Base-by-base conservation (phyloP, 1,140 invertebrate species). In the Neodiprion lecontei region DNA sequence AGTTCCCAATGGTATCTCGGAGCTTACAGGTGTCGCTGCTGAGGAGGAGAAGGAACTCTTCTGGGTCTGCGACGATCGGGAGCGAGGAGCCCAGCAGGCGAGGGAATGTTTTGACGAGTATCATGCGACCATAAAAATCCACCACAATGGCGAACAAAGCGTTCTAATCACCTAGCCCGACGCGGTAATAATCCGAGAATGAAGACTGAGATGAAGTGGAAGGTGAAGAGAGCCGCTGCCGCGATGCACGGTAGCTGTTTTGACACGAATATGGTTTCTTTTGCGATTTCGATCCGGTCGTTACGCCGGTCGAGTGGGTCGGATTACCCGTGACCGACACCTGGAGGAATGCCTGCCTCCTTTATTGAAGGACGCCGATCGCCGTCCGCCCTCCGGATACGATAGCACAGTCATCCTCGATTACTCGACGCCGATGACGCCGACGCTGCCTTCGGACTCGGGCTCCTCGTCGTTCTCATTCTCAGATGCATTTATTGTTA, bases 301-400 rank as follows among this genome's bases (percentile, higher is more conserved):
- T 88, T 88, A 85, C 81, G 72, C 77, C 72, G 74, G 74, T 73
- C 76, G 80, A 85, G 83, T 83, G 81, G 81, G 70, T 80, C 76
- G 80, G 82, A 86, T 87, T 79, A 82, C 76, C 81, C 86, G 85
- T 87, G 85, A 88, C 86, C 85, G 80, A 87, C 81, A 87, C 82
- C 84, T 84, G 85, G 79, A 83, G 80, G 79, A 80, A 85, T 76
- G 78, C 81, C 75, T 83, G 78, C 77, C 74, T 61, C 53, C 53
- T 61, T 17, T 61, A 77, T 84, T 80, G 82, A 84, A 86, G 84
- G 84, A 84, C 81, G 81, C 80, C 17, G 50, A 67, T n/a, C 12
- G 61, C 21, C 47, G 47, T 14, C 68, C 65, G 50, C 81, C 81
- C 75, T 82, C 77, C 74, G 74, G 79, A 85, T 87, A 84, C 82